Evolutionary conservation across 2,113 vertebrate species (phyloP).

Genomic region (Ammospiza nelsoni): DNA sequence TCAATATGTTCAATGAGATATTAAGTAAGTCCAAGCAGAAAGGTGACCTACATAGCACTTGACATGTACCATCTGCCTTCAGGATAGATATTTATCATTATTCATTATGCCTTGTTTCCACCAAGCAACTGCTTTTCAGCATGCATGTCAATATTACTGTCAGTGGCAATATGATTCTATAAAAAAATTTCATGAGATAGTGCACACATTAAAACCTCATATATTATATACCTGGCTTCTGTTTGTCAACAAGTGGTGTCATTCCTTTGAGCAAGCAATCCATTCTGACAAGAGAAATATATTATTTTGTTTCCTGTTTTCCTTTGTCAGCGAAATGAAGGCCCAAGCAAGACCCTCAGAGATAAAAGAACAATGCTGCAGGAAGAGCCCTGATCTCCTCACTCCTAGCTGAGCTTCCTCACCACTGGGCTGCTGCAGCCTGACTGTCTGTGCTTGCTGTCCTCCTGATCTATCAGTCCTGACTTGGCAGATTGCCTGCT

Average conservation of each 20-base stretch:
- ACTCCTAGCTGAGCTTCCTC: neutral
- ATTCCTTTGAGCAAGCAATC: neutral
- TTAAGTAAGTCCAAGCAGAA: neutral
- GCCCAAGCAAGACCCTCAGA: neutral
- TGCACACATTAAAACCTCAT: neutral
- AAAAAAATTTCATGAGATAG: neutral
- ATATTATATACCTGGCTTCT: neutral
- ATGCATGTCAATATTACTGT: neutral
- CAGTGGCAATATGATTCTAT: neutral
- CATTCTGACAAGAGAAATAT: neutral
- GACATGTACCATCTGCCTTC: neutral
- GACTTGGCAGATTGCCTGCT: neutral
- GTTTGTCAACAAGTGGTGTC: neutral
- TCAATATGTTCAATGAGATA: neutral
- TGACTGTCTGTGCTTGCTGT: neutral
- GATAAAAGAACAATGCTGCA: neutral
- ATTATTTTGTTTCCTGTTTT: neutral
- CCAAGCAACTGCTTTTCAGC: neutral
- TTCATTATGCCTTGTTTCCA: neutral
- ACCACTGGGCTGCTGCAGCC: accelerated
- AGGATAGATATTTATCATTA: neutral
- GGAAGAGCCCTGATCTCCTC: neutral
- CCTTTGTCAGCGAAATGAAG: neutral
- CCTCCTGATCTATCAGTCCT: neutral
- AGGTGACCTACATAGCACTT: neutral